Conservation (phyloP, 2,888 invertebrate genomes). For the Mechanitis mazaeus region DNA sequence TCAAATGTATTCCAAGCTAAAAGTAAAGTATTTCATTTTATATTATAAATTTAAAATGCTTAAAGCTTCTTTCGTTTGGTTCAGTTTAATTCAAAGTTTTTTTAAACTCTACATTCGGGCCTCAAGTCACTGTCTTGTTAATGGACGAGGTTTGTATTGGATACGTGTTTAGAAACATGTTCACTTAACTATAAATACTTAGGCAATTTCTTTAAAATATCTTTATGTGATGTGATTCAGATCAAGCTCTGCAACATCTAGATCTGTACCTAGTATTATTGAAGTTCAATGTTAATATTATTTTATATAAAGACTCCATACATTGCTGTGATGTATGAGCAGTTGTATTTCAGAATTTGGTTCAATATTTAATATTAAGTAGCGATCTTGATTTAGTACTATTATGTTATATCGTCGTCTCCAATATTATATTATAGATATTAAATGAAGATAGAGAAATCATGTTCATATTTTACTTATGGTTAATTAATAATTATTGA, state of each 20-base stretch:
- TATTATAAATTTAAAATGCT: background rate
- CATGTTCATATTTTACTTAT: too few species aligned
- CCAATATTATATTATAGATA: too few species aligned
- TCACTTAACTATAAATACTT: background rate
- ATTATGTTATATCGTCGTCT: background rate
- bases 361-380: conserved; percentile 7
- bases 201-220: background rate
- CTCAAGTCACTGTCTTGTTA: conserved; percentile 15
- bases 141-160: conserved; percentile 11
- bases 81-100: conserved; percentile 8
- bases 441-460: too few species aligned
- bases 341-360: conserved; percentile 6
- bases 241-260: too few species aligned
- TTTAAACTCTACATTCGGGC: conserved; percentile 7
- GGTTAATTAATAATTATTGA: too few species aligned
- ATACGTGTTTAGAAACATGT: conserved; percentile 13
- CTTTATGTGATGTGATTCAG: background rate
- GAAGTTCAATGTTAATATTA: too few species aligned
- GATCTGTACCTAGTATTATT: too few species aligned
- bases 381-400: conserved; percentile 5
- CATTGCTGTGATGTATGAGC: conserved; percentile 13
- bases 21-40: background rate
- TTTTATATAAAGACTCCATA: background rate
- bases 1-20: background rate
- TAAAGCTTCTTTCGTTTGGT: conserved; percentile 6